Conservation (phyloP, 2,113 vertebrate genomes). For the Anolis carolinensis region DNA sequence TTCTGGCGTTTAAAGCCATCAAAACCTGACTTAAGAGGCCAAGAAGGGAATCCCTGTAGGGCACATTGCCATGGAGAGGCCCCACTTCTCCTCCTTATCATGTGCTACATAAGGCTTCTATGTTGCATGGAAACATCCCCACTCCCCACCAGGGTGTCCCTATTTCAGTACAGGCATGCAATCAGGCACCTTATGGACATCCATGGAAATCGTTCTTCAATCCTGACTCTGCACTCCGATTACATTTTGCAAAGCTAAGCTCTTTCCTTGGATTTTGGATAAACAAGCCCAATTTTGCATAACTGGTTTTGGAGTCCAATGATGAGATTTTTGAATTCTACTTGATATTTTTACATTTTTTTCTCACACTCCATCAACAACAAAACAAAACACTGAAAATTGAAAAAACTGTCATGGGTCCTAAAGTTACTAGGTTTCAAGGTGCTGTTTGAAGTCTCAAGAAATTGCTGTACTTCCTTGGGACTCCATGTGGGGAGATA, state of each 20-base stretch:
- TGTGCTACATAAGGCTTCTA: background rate
- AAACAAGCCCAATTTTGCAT: background rate
- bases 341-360: background rate
- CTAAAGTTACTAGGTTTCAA: no score
- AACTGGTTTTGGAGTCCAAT: background rate
- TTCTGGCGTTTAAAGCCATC: background rate
- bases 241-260: background rate
- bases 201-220: background rate
- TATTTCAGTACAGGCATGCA: background rate
- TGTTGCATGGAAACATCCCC: background rate
- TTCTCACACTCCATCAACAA: background rate
- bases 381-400: background rate
- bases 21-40: background rate
- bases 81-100: background rate
- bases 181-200: background rate
- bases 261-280: background rate
- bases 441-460: no score
- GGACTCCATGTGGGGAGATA: no score
- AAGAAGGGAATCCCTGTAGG: slow-evolving; percentile 15
- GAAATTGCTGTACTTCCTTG: no score
- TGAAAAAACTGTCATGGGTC: background rate
- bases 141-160: background rate
- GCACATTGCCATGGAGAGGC: background rate
- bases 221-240: background rate
- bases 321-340: background rate